These are phyloP conservation scores for Gadus chalcogrammus DNA, from an alignment of 2,113 vertebrate genomes.

Conservation along the genomic window DNA sequence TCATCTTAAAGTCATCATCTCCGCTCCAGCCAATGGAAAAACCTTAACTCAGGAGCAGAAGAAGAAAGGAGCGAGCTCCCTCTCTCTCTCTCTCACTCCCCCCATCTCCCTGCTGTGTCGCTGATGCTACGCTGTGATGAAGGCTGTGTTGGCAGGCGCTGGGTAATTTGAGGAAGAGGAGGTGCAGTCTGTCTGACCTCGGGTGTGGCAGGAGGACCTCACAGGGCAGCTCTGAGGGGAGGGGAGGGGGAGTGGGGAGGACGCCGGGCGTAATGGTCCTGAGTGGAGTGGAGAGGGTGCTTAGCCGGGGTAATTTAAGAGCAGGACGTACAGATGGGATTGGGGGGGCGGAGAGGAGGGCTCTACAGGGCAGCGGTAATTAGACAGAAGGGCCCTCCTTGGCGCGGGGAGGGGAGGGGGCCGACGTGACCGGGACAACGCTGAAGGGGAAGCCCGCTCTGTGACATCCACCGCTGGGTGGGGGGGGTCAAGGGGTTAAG, in stretches of 20 bases:
- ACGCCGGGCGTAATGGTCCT: constrained; percentile 45
- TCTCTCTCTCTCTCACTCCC: constrained; percentile 23
- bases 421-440: constrained; percentile 39
- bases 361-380: constrained; percentile 65
- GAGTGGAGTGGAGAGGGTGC: constrained; percentile 59
- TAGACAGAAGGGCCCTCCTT: constrained; percentile 70
- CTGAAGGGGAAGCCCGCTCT: constrained; percentile 11
- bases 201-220: constrained; percentile 40
- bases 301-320: constrained; percentile 72
- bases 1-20: neutral
- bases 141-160: constrained; percentile 38
- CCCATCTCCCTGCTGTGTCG: constrained; percentile 32
- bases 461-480: constrained; percentile 41
- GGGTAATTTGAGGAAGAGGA: constrained; percentile 64
- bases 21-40: constrained; percentile 2
- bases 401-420: constrained; percentile 54
- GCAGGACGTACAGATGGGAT: constrained; percentile 60
- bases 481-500: constrained; percentile 12
- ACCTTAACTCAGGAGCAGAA: constrained; percentile 16
- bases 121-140: constrained; percentile 44
- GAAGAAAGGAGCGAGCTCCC: constrained; percentile 27
- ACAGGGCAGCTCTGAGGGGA: constrained; percentile 37
- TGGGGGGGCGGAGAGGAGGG: constrained; percentile 59
- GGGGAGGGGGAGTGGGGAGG: constrained; percentile 9
- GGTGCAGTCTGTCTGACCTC: constrained; percentile 46